These are phyloP conservation scores for Leptosomus discolor DNA, from an alignment of 2,113 vertebrate species.

Conservation along the genomic window DNA sequence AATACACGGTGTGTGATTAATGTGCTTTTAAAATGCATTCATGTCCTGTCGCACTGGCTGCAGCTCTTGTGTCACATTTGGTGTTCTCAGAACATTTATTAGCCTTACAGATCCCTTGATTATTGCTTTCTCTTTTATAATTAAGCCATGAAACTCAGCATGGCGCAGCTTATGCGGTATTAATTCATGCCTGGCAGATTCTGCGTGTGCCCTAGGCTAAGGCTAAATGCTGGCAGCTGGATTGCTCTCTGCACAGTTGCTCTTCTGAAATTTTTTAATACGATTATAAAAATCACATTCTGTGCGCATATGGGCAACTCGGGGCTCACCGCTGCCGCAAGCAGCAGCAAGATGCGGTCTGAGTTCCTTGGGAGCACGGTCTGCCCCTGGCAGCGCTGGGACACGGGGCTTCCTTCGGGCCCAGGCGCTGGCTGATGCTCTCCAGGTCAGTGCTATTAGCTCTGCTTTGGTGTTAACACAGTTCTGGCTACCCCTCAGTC, in stretches of 20 bases:
- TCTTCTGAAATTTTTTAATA: neutral
- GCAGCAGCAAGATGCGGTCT: neutral
- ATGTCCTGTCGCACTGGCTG: constrained; percentile 15
- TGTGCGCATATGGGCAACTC: neutral
- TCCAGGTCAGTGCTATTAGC: neutral
- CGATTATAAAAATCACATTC: constrained; percentile 37
- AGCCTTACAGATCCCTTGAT: constrained; percentile 57
- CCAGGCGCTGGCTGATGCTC: neutral
- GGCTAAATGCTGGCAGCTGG: constrained; percentile 43
- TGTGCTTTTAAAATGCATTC: neutral
- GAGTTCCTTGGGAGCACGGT: neutral
- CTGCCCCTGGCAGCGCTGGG: rapidly evolving
- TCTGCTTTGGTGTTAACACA: neutral
- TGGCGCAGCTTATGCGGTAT: constrained; percentile 8
- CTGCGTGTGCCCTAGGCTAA: constrained; percentile 20
- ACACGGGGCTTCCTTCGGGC: neutral
- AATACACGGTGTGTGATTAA: neutral
- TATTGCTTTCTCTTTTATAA: constrained; percentile 57
- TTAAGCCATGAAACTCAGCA: constrained; percentile 52
- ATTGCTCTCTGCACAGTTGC: constrained; percentile 23
- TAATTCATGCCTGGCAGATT: neutral
- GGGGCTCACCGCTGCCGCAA: neutral
- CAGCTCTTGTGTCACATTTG: neutral
- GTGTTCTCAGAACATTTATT: constrained; percentile 52
- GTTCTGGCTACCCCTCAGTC: rapidly evolving